These are phyloP conservation scores for Ennomos erosarius DNA, from an alignment of 2,888 invertebrate genomes.

Conservation along the genomic window DNA sequence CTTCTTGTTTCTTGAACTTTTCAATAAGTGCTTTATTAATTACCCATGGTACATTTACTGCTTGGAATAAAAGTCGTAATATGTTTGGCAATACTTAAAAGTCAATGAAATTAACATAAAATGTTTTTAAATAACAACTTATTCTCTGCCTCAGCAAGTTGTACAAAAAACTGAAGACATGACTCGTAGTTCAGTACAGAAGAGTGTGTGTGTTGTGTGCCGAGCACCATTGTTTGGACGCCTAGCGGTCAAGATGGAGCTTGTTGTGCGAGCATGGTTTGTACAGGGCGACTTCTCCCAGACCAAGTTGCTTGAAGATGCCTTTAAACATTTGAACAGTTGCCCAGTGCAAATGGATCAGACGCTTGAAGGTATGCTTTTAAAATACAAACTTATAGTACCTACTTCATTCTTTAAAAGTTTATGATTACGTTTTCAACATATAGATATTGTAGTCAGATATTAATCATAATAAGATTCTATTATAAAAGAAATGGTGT, in stretches of 20 bases:
- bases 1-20: too few species aligned
- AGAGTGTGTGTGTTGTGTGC: constrained; percentile 98
- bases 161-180: constrained; percentile 97
- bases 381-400: not conserved
- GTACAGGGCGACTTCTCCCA: constrained; percentile 97
- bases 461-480: too few species aligned
- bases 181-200: constrained; percentile 98
- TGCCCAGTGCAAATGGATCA: constrained; percentile 87
- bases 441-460: too few species aligned
- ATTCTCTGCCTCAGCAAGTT: constrained; percentile 88
- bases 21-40: too few species aligned
- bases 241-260: constrained; percentile 96
- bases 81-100: too few species aligned
- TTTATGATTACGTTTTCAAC: too few species aligned
- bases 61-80: too few species aligned
- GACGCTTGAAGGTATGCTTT: constrained; percentile 72
- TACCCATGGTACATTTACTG: too few species aligned
- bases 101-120: too few species aligned
- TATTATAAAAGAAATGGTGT: too few species aligned
- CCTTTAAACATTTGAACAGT: constrained; percentile 95
- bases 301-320: constrained; percentile 94
- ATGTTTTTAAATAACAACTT: not conserved
- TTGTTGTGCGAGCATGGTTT: constrained; percentile 99
- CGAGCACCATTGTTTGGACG: constrained; percentile 96
- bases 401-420: too few species aligned